A percentile compares a stretch with the other conserved stretches of the same genome.
These are phyloP conservation scores for Mactromeris polynyma DNA, from an alignment of 2,888 invertebrate genomes.

Conservation along the genomic window DNA sequence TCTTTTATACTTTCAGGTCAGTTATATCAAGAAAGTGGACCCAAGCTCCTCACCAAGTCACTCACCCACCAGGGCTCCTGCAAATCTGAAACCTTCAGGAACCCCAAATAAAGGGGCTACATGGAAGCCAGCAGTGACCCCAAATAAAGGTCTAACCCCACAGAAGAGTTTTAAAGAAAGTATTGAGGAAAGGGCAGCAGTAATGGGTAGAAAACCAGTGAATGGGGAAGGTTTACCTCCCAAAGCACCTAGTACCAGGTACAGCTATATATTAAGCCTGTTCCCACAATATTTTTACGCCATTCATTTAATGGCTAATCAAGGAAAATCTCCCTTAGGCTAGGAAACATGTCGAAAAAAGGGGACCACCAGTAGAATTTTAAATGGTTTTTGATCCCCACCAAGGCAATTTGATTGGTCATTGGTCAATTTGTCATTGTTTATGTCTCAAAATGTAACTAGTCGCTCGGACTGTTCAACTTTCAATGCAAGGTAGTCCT, in stretches of 20 bases:
- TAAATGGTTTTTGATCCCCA: no score
- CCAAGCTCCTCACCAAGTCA: conserved; percentile 70
- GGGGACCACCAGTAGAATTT: no score
- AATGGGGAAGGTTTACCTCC: conserved; percentile 54
- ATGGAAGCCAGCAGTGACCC: conserved; percentile 60
- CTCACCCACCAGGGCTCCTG: conserved; percentile 60
- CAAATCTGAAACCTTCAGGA: conserved; percentile 47
- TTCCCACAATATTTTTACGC: no score
- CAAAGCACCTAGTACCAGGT: conserved; percentile 51
- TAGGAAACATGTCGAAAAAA: no score
- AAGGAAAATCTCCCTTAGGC: no score
- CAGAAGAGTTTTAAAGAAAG: conserved; percentile 79
- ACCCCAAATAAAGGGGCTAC: conserved; percentile 57
- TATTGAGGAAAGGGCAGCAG: conserved; percentile 75
- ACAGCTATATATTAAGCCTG: no score
- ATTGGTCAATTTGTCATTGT: no score
- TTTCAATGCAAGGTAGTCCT: no score
- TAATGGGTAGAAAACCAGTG: conserved; percentile 68
- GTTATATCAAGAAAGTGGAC: conserved; percentile 80
- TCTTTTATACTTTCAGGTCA: conserved; percentile 65
- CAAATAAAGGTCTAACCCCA: conserved; percentile 69
- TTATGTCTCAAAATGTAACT: no score
- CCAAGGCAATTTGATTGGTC: no score
- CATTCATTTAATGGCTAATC: no score
- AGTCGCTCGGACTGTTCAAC: no score